Percentiles rank a stretch among this genome's conserved stretches.
These are phyloP conservation scores for Varanus komodoensis DNA, from an alignment of 2,113 vertebrate genomes.

Conservation along the genomic window DNA sequence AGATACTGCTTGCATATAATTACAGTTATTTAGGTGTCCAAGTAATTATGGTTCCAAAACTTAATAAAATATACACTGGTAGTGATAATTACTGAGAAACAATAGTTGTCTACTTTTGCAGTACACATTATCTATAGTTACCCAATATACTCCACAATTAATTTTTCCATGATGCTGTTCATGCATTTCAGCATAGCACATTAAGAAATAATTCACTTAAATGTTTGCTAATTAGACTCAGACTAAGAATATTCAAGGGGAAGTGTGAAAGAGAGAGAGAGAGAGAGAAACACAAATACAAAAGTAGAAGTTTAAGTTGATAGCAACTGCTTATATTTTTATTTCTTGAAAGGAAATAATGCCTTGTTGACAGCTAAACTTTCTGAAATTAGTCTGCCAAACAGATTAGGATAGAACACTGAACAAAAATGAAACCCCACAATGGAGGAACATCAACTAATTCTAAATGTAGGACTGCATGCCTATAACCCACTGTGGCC, in stretches of 20 bases:
- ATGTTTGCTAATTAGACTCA: conserved; percentile 17
- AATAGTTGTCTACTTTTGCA: conserved; percentile 12
- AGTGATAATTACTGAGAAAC: conserved; percentile 15
- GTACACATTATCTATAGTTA: background rate
- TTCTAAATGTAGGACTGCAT: background rate
- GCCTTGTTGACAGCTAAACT: conserved; percentile 28
- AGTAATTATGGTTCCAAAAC: conserved; percentile 28
- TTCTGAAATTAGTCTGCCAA: conserved; percentile 1
- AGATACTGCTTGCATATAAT: conserved; percentile 12
- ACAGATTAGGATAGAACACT: background rate
- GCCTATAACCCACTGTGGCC: background rate
- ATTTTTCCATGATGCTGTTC: conserved; percentile 5
- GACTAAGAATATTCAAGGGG: conserved; percentile 16
- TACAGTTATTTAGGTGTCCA: conserved; percentile 3
- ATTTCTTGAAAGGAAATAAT: conserved; percentile 15
- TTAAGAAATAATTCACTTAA: conserved; percentile 33
- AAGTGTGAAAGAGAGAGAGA: too few relatives aligned
- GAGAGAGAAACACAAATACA: background rate
- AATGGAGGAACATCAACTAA: background rate
- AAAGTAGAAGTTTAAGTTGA: conserved; percentile 24
- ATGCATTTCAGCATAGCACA: background rate
- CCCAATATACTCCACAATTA: background rate
- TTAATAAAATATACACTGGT: background rate
- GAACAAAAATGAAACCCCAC: background rate
- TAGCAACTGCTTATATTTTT: background rate